Evolutionary conservation across 2,113 vertebrate species (phyloP).

Genomic region (Gasterosteus nipponicus): DNA sequence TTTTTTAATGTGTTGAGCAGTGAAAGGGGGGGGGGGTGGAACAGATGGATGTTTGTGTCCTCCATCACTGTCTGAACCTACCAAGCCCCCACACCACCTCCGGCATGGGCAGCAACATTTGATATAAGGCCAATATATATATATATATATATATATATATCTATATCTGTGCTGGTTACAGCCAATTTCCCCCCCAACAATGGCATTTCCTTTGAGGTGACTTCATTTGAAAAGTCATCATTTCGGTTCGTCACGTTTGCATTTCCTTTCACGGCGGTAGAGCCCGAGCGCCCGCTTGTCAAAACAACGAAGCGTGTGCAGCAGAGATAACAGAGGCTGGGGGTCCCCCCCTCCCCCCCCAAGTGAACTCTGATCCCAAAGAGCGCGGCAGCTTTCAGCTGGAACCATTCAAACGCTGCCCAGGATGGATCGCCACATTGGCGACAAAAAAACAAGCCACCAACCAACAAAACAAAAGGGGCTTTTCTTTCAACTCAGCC

Average conservation of each 20-base stretch:
- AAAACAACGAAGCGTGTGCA: constrained; percentile 8
- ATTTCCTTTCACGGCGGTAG: background rate
- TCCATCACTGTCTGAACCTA: constrained; percentile 38
- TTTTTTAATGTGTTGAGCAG: constrained; percentile 1
- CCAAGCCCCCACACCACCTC: constrained; percentile 11
- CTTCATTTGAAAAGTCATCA: background rate
- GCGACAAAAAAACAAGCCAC: constrained; percentile 39
- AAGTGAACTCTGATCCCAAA: constrained; percentile 10
- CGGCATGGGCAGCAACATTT: no score
- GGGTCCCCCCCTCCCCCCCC: background rate
- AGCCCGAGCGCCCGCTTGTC: background rate
- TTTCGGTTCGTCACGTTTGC: background rate
- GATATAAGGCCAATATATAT: no score
- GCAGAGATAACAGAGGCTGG: constrained; percentile 12
- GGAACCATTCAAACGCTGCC: constrained; percentile 71
- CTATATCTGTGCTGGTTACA: no score
- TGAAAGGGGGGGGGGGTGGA: background rate
- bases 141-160: no score
- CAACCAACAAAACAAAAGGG: constrained; percentile 43
- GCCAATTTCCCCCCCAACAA: no score
- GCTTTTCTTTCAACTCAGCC: constrained; percentile 60
- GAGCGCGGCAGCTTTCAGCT: constrained; percentile 6
- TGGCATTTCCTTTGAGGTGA: background rate
- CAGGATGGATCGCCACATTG: constrained; percentile 38
- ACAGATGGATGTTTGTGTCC: constrained; percentile 22